Evolutionary conservation across 2,888 invertebrate species (phyloP), one percentile per base, ranked within the genome.

Genomic region (Stenodera caucasica): DNA sequence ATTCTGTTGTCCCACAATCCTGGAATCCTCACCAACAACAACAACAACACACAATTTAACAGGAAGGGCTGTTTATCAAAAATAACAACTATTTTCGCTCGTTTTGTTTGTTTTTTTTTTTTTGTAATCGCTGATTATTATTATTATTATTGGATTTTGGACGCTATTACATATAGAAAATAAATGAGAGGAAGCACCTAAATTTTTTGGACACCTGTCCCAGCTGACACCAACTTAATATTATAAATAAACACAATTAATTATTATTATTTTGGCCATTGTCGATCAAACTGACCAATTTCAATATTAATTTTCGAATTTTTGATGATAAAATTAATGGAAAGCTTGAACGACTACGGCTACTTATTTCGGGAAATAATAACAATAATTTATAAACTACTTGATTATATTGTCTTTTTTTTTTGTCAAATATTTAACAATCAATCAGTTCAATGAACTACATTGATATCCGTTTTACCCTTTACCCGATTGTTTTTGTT

Each of bases 141-240:
- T n/a, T 37, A 37, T 33, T 32, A 32, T 32, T 12, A 32, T 32
- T 32, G 12, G 1, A 11, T 63, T 53, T 58, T 74, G 73, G 71
- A 73, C 72, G 70, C 70, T 73, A 65, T 69, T 45, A 45, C 29
- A 35, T 53, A 40, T 57, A 57, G 45, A 56, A 15, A 55, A 60
- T 73, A 75, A 72, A 75, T 72, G 70, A 18, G 40, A 18, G 69
- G 76, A 71, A 73, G 74, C 73, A 75, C 72, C 72, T 73, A 73
- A 30, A 59, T 55, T 68, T n/a, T 66, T 60, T 73, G 78, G 78
- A 78, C 78, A 72, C 73, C 78, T 80, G 80, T 80, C 81, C 81
- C 81, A 80, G 77, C 81, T 81, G 81, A 81, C 81, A 81, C 80
- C 74, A 73, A 73, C 71, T 72, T 71, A 72, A 66, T 67, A 66